These are phyloP conservation scores for Telmatochromis sp. DNA, from an alignment of 2,113 vertebrate species.

Conservation along the genomic window DNA sequence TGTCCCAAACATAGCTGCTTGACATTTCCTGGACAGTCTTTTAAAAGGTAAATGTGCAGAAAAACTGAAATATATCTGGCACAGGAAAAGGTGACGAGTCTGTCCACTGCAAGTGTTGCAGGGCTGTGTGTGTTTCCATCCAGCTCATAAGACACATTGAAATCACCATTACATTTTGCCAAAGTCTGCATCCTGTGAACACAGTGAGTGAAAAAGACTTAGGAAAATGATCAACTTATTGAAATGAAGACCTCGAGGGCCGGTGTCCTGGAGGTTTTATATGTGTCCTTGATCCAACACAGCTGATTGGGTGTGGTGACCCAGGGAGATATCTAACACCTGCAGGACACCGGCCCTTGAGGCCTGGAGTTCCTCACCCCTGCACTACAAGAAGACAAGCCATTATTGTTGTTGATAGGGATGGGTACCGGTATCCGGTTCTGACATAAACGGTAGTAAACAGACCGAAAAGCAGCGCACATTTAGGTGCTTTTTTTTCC, in stretches of 20 bases:
- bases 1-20: neutral
- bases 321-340: neutral
- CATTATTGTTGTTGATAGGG: neutral
- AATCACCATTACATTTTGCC: neutral
- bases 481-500: too few relatives aligned
- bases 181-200: neutral
- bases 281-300: neutral
- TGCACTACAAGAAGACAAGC: neutral
- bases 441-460: too few relatives aligned
- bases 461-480: too few relatives aligned
- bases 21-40: neutral
- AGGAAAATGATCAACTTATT: accelerated
- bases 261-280: accelerated
- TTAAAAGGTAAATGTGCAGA: neutral
- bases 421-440: too few relatives aligned
- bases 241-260: neutral
- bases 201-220: neutral
- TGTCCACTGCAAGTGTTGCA: neutral
- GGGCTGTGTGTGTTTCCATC: neutral
- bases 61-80: neutral
- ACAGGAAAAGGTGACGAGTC: neutral
- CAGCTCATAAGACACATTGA: accelerated
- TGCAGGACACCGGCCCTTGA: neutral
- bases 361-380: neutral
- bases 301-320: accelerated